phyloP scores from a whole-genome alignment of 2,888 invertebrate species.

The Rotaria sp. region DNA sequence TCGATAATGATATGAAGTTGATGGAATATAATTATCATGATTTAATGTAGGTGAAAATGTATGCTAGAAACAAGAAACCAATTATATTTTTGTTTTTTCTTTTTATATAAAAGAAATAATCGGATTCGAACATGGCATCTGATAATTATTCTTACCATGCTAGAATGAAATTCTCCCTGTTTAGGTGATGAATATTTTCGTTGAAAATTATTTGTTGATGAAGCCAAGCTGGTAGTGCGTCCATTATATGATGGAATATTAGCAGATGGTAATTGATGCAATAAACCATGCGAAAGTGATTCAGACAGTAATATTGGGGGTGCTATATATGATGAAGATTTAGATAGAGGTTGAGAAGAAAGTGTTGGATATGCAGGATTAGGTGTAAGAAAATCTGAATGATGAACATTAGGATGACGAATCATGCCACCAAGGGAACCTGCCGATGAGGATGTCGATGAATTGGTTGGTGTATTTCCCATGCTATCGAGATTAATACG shows the following conservation, averaged over 20 bases:
- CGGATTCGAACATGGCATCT: no score
- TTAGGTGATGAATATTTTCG: background rate
- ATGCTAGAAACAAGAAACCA: no score
- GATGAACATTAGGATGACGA: background rate
- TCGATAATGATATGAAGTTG: conserved; percentile 2
- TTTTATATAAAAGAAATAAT: background rate
- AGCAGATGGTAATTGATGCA: background rate
- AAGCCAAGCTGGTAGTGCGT: background rate
- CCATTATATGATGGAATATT: background rate
- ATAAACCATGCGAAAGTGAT: background rate
- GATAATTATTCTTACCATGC: background rate
- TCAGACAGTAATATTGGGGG: background rate
- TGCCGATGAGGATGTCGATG: background rate
- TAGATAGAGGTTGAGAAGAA: background rate
- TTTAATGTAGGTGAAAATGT: no score
- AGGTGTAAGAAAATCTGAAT: background rate
- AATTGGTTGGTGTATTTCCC: background rate
- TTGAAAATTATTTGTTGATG: background rate
- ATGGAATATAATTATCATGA: background rate
- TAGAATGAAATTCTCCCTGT: background rate
- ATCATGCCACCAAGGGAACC: background rate
- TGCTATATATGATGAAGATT: background rate
- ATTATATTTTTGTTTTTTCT: background rate
- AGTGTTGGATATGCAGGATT: background rate
- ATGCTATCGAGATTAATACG: background rate